These are phyloP conservation scores for Lymantria dispar DNA, from an alignment of 2,888 invertebrate genomes.

Conservation along the genomic window DNA sequence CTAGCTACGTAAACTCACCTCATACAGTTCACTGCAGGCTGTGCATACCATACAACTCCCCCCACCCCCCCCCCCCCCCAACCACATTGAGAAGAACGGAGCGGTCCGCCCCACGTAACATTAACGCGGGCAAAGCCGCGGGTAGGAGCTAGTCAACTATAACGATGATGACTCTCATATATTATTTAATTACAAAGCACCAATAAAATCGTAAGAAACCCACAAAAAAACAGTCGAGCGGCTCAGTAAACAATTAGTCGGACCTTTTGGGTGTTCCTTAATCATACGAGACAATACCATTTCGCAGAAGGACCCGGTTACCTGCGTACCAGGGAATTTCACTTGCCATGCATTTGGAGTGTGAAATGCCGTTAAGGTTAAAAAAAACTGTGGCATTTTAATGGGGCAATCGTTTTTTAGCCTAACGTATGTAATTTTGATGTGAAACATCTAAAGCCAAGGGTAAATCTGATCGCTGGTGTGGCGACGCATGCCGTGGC, in stretches of 20 bases:
- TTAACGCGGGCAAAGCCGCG: too few species aligned
- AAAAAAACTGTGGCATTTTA: not conserved
- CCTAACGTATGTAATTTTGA: too few species aligned
- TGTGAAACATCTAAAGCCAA: too few species aligned
- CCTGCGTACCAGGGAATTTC: conserved; percentile 39
- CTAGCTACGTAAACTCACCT: too few species aligned
- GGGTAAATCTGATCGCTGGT: too few species aligned
- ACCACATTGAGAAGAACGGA: too few species aligned
- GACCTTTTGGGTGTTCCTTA: conserved; percentile 20
- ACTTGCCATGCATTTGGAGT: conserved; percentile 20
- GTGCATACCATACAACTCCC: too few species aligned
- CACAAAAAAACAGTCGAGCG: not conserved
- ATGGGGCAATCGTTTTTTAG: too few species aligned
- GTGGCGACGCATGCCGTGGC: too few species aligned
- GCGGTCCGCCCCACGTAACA: too few species aligned
- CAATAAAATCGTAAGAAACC: not conserved
- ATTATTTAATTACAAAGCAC: not conserved
- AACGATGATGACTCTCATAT: not conserved
- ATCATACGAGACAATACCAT: conserved; percentile 45
- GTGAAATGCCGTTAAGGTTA: conserved; percentile 1
- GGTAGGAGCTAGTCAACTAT: not conserved
- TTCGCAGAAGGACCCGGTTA: conserved; percentile 42
- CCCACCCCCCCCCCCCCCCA: too few species aligned
- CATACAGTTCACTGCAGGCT: too few species aligned
- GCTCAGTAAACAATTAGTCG: conserved; percentile 27